Percentiles rank a stretch among this genome's conserved stretches.
phyloP scores from a whole-genome alignment of 2,113 vertebrate species.

The Psophia crepitans region DNA sequence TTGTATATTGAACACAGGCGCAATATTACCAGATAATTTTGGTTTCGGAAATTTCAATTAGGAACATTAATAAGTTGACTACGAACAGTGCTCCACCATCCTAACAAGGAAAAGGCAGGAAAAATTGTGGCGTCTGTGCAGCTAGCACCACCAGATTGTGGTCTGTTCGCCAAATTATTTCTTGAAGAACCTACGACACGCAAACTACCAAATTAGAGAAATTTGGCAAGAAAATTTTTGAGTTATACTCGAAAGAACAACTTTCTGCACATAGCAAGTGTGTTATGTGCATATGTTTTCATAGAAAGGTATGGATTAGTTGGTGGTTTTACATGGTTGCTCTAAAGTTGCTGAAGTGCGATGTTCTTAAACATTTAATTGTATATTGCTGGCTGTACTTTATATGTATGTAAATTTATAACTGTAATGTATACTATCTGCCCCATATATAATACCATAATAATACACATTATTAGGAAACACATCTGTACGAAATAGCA shows the following conservation, averaged over 20 bases:
- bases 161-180: not conserved
- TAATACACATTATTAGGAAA: not conserved
- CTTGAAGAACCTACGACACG: not conserved
- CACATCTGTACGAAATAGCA: not conserved
- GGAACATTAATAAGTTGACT: not conserved
- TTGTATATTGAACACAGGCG: not conserved
- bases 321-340: not conserved
- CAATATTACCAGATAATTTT: not conserved
- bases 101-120: not conserved
- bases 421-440: not conserved
- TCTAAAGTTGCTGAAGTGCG: not conserved
- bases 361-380: not conserved
- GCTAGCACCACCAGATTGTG: not conserved
- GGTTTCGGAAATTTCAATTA: not conserved
- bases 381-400: not conserved
- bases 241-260: not conserved
- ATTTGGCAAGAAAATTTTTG: not conserved
- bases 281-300: rapidly evolving
- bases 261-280: not conserved
- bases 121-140: not conserved
- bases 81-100: not conserved
- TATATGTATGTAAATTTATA: not conserved
- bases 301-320: not conserved
- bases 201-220: not conserved
- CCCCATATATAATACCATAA: not conserved